Base-by-base conservation (phyloP, 2,113 vertebrate species). In the Mastomys natalensis region DNA sequence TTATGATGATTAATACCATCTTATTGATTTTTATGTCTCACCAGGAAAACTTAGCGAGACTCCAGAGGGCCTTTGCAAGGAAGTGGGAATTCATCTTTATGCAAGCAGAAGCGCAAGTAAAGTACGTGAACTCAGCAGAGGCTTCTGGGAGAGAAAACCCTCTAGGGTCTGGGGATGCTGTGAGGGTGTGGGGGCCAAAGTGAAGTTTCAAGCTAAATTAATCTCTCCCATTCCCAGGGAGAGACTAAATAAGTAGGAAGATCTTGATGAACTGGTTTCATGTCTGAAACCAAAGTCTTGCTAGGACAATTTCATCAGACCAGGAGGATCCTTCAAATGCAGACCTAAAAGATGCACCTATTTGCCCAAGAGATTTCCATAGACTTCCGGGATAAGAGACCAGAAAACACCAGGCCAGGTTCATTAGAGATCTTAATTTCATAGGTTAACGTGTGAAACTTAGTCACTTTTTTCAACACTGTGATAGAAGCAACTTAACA, bases 81-180 rank as follows among this genome's bases (percentile, higher is more conserved):
- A 99, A 99, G 97, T 99, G 99, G 99, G 99, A 99, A 97, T 99
- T 99, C 97, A 99, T 99, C 98, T 99, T 99, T 98, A 99, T 99
- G 99, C 99, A 99, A 99, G 99, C 99, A 78, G 99, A 99, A 97
- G 99, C 99, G 58, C 99, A 99, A 99, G 99, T 99, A 73, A 99
- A 99, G 99, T 99, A 98, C 98, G 99, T 99, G 98, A 96, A 97
- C 93, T 76, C 40, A 7, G 34, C 0, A 81, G 62, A 87, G 58
- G 43, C 73, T 26, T 78, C 43, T 55, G 31, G 53, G 89, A 62
- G 62, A 76, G 76, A 92, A 70, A 84, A 31, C 48, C 87, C 43
- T 76, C 87, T 91, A 80, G 73, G 43, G 66, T 51, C 43, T 60
- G 81, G 80, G 78, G 88, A 40, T 70, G 87, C 78, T 58, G 9